Evolutionary conservation across 2,888 invertebrate genomes (phyloP), one percentile per base, ranked within the genome.

Genomic region (Synanthedon andrenaeformis): DNA sequence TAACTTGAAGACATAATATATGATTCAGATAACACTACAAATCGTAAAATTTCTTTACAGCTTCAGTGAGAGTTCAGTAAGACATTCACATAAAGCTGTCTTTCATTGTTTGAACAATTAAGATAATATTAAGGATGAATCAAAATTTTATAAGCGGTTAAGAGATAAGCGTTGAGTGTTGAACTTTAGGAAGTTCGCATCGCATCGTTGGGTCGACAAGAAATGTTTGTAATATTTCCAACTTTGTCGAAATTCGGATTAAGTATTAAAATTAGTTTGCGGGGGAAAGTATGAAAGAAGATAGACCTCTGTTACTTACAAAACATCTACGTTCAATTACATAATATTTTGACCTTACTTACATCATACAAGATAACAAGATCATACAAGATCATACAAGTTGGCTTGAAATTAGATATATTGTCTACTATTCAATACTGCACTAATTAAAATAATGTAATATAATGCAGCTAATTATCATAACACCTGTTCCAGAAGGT

Each of bases 71-170:
- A 14, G 45, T 45, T 14, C 14, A 45, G 14, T 45, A 45, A 74
- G 71, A 74, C 75, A 78, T 75, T 75, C 35, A 74, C 64, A 66
- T 63, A 69, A 82, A 82, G 69, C 82, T 77, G 70, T 65, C 71
- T 74, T 80, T 79, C 70, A 82, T 78, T 74, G 76, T 79, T 76
- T 60, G 67, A 76, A 78, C 77, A 78, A 79, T 84, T 76, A 82
- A 82, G 82, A 83, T 83, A 81, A 82, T 80, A 83, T 83, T 80
- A 80, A 76, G 77, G 76, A 76, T 74, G 73, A 83, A 84, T 84
- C 83, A 80, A 82, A 82, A 85, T 82, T 80, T 82, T 82, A 80
- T 80, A 81, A 83, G 78, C 76, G 77, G 74, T 79, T 71, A 64
- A 63, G 72, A 82, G 84, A 86, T 85, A 84, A 84, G 79, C 79